Evolutionary conservation across 35 echinoderm and acorn worm species (phyloP).

Genomic region (Apostichopus japonicus): DNA sequence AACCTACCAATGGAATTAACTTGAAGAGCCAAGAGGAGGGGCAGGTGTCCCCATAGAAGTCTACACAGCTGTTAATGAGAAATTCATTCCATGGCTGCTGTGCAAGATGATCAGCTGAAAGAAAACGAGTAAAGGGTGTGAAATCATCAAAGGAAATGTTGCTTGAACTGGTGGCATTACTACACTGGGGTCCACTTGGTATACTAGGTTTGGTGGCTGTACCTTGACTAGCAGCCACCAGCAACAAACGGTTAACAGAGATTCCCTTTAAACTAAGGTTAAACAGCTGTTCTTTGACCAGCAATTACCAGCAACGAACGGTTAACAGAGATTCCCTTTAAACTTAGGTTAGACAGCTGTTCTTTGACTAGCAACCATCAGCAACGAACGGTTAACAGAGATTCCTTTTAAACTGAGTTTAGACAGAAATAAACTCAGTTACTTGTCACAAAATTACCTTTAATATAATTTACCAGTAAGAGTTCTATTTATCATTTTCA

Average conservation of each 20-base stretch:
- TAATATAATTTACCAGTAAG: too few relatives aligned
- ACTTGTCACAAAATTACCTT: too few relatives aligned
- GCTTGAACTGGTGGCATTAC: neutral
- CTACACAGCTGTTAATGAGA: neutral
- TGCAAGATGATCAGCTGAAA: constrained; percentile 11
- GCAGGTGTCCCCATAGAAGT: neutral
- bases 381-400: too few relatives aligned
- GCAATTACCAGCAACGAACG: too few relatives aligned
- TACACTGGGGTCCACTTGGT: neutral
- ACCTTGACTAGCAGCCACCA: neutral
- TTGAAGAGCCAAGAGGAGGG: neutral
- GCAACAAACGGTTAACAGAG: neutral
- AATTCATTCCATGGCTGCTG: constrained; percentile 33
- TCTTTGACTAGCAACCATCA: too few relatives aligned
- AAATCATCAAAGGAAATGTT: neutral
- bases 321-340: too few relatives aligned
- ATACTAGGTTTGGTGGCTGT: neutral
- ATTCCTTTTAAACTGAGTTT: too few relatives aligned
- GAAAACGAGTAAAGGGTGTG: neutral
- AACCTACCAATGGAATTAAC: neutral
- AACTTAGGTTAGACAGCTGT: too few relatives aligned
- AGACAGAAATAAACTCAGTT: too few relatives aligned
- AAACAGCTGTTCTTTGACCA: too few relatives aligned
- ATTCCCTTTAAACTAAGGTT: too few relatives aligned
- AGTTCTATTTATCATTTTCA: too few relatives aligned